Base-by-base conservation (phyloP, 2,113 vertebrate genomes). In the Circaetus gallicus region DNA sequence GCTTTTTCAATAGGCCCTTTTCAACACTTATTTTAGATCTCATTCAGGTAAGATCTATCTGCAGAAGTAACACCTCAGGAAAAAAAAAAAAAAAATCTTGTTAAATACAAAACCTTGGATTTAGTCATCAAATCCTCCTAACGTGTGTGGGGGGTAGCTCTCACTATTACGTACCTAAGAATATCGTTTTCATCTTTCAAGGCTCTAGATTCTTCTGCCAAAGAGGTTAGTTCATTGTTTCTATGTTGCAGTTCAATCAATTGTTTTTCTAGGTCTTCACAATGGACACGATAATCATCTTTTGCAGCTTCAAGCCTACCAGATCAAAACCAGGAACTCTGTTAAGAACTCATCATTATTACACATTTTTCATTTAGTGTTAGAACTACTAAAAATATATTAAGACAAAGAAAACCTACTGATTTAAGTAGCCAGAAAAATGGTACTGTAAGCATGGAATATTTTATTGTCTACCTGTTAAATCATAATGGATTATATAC, bases 231-330 rank as follows among this genome's bases (percentile, higher is more conserved):
- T 90, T 99, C 99, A 71, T 99, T 99, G 34, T 99, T 99, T 50
- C 99, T 98, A 47, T 99, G 99, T 63, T 99, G 99, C 87, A 99
- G 98, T 90, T 99, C 99, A 81, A 99, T 98, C 77, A 99, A 83
- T 74, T 99, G 99, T 89, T 99, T 99, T 97, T 99, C 99, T 90
- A 99, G 96, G 86, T 99, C 99, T 97, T 99, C 99, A 96, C 99
- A 99, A 96, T 99, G 99, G 97, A 99, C 98, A 72, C 99, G 98
- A 97, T 99, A 99, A 97, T 99, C 99, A 95, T 99, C 99, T 97
- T 99, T 99, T 63, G 99, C 99, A 79, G 99, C 99, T 98, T 99
- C 99, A 93, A 99, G 98, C 95, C 99, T 99, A 77, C 6, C 40
- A 91, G 66, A 94, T 26, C 36, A 86, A 78, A 92, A 86, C 3